A percentile compares a stretch with the other conserved stretches of the same genome.
Conservation (phyloP, 2,888 invertebrate species). For the Lasioglossum malachurum region DNA sequence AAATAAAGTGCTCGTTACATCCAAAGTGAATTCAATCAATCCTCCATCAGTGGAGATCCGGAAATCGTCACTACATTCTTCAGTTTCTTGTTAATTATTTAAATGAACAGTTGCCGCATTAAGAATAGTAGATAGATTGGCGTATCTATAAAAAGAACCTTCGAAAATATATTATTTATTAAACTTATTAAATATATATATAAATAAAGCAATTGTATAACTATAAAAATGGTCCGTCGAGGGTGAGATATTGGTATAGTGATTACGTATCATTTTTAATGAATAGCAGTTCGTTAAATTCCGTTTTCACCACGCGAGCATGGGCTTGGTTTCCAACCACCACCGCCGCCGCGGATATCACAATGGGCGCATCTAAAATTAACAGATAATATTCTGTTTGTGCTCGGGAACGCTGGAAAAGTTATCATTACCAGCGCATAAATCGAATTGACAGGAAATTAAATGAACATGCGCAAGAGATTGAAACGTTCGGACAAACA, state of each 20-base stretch:
- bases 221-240: background rate
- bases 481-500: constrained; percentile 44
- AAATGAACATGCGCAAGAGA: constrained; percentile 24
- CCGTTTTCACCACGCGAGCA: background rate
- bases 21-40: background rate
- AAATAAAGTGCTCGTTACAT: background rate
- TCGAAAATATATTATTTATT: too few species aligned
- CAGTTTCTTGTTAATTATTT: too few species aligned
- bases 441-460: constrained; percentile 19
- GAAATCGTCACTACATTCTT: background rate
- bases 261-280: background rate
- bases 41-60: background rate
- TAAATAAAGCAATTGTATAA: background rate
- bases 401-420: background rate
- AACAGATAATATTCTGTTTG: background rate
- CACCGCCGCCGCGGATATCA: background rate
- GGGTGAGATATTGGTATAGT: background rate
- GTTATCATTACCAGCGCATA: constrained; percentile 22
- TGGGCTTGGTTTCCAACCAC: background rate
- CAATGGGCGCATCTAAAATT: background rate
- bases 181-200: too few species aligned
- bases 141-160: background rate
- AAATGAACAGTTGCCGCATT: background rate
- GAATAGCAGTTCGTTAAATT: background rate
- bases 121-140: background rate